Evolutionary conservation across 2,888 invertebrate species (phyloP).

Genomic region (Calliphora vomitoria): DNA sequence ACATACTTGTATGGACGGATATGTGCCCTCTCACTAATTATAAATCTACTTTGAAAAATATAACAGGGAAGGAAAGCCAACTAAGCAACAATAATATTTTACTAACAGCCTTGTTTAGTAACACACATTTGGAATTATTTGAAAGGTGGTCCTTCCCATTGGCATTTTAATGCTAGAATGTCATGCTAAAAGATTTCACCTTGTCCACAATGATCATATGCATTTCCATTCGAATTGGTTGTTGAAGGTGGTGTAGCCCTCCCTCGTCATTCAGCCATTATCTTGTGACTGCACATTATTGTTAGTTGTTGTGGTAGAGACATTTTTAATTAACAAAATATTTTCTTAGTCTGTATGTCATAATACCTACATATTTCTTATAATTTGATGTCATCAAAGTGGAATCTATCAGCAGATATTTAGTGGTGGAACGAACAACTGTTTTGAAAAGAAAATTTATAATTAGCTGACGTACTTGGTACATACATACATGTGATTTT

Average conservation of each 20-base stretch:
- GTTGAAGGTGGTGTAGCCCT: neutral
- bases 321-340: conserved; percentile 51
- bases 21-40: conserved; percentile 39
- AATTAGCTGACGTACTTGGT: conserved; percentile 36
- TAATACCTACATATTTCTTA: neutral
- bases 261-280: neutral
- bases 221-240: conserved; percentile 23
- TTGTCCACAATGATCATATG: conserved; percentile 20
- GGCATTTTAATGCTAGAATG: neutral
- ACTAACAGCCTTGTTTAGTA: too few relatives aligned
- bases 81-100: too few relatives aligned
- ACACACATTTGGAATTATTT: neutral
- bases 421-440: conserved; percentile 48
- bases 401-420: conserved; percentile 36
- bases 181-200: conserved; percentile 32
- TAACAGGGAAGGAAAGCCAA: conserved; percentile 23
- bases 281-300: conserved; percentile 6
- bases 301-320: neutral
- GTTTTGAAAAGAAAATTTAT: neutral
- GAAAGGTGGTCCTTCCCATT: neutral
- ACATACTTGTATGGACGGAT: conserved; percentile 32
- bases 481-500: neutral
- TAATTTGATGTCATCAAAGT: conserved; percentile 48
- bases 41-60: conserved; percentile 9
- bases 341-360: conserved; percentile 37